A percentile compares a stretch with the other conserved stretches of the same genome.
phyloP scores from a whole-genome alignment of 2,888 invertebrate species.

The Ophion obscuratus region DNA sequence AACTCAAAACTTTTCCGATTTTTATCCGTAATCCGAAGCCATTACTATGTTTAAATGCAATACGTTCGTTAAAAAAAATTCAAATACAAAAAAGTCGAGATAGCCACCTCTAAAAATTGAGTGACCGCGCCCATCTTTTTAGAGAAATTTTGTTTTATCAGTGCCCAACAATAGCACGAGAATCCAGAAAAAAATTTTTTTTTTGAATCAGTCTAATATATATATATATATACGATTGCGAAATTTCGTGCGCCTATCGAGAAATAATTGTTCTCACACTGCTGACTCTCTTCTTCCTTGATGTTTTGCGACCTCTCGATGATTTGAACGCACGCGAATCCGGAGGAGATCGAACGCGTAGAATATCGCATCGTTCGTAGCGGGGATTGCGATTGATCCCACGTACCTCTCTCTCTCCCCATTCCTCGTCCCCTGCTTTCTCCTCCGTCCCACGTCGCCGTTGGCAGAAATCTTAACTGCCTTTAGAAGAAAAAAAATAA shows the following conservation, averaged over 20 bases:
- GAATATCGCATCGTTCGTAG: slow-evolving; percentile 1
- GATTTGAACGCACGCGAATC: neutral
- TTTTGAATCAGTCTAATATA: no score
- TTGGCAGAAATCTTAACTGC: neutral
- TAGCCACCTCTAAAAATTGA: no score
- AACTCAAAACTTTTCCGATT: no score
- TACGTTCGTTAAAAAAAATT: no score
- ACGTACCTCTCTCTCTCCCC: neutral
- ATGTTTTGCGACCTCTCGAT: slow-evolving; percentile 24
- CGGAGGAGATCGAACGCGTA: neutral
- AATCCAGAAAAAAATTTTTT: no score
- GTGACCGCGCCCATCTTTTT: no score
- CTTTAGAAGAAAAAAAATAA: neutral
- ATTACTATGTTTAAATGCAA: no score
- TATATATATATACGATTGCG: slow-evolving; percentile 1
- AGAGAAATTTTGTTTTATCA: no score
- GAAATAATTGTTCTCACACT: slow-evolving; percentile 6
- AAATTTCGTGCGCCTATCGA: slow-evolving; percentile 7
- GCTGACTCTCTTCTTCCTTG: slow-evolving; percentile 17
- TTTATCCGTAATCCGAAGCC: no score
- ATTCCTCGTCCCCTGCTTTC: no score
- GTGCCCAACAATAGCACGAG: no score
- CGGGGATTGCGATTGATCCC: neutral
- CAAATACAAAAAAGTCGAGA: no score
- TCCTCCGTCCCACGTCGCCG: neutral